phyloP scores from a whole-genome alignment of 2,888 invertebrate genomes.

The Aphelenchoides bicaudatus region DNA sequence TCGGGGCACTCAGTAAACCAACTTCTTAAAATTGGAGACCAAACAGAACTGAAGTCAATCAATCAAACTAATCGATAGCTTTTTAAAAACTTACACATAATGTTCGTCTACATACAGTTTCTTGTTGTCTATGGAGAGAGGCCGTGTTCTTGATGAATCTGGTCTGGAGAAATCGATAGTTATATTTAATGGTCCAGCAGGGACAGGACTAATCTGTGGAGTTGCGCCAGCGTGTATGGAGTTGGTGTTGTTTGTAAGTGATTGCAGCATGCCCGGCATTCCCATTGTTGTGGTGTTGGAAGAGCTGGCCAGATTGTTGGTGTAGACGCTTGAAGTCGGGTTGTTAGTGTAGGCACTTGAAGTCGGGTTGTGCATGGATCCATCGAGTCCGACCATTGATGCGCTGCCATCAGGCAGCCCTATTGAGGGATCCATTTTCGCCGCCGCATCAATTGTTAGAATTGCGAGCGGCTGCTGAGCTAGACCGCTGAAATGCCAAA shows the following conservation, averaged over 20 bases:
- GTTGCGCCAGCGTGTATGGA: slow-evolving; percentile 2
- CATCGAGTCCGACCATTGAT: no score
- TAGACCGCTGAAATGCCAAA: no score
- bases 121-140: slow-evolving; percentile 55
- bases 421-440: no score
- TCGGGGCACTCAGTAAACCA: slow-evolving; percentile 61
- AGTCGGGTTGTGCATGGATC: no score
- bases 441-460: no score
- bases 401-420: no score
- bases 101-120: slow-evolving; percentile 59
- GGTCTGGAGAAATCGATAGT: slow-evolving; percentile 55
- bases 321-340: neutral
- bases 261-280: no score
- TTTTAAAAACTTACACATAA: no score
- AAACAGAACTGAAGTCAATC: slow-evolving; percentile 37
- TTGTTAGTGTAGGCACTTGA: neutral
- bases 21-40: slow-evolving; percentile 39
- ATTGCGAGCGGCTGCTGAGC: no score
- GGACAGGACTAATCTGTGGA: slow-evolving; percentile 6
- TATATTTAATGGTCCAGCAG: slow-evolving; percentile 30
- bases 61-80: no score
- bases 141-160: slow-evolving; percentile 55
- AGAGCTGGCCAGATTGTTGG: neutral
- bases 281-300: no score
- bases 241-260: neutral